These are phyloP conservation scores for Ptychadena robeensis DNA, from an alignment of 2,797 vertebrate species.

Conservation along the genomic window DNA sequence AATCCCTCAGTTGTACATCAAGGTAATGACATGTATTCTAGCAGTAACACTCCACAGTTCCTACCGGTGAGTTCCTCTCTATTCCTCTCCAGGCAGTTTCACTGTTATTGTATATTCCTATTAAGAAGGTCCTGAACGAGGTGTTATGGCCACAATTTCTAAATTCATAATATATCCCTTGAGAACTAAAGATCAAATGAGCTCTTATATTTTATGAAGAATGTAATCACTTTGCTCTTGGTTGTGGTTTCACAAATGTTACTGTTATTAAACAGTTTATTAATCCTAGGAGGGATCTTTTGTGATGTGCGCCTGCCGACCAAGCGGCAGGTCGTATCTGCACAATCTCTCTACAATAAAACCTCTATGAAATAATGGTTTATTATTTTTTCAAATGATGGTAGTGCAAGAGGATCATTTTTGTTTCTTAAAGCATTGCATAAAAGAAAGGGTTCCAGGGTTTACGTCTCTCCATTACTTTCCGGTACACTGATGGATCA, in stretches of 20 bases:
- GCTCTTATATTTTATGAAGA: constrained; percentile 82
- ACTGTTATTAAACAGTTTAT: constrained; percentile 78
- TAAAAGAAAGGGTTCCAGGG: neutral
- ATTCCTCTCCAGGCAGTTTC: constrained; percentile 69
- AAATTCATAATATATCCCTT: constrained; percentile 75
- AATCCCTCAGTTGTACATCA: neutral
- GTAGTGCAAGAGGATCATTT: neutral
- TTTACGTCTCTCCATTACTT: neutral
- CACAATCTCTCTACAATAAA: constrained; percentile 58
- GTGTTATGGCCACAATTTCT: constrained; percentile 71
- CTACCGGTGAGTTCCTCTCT: constrained; percentile 63
- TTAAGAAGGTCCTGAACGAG: constrained; percentile 68
- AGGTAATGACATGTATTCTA: constrained; percentile 1
- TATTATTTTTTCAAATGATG: neutral
- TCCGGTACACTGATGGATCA: no score
- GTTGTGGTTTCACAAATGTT: constrained; percentile 74
- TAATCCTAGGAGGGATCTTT: constrained; percentile 72
- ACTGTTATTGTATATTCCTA: constrained; percentile 68
- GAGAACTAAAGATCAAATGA: constrained; percentile 78
- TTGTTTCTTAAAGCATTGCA: constrained; percentile 23
- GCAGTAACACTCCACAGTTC: constrained; percentile 22
- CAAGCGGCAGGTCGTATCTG: constrained; percentile 64
- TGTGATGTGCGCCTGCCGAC: constrained; percentile 65
- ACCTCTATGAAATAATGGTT: constrained; percentile 39
- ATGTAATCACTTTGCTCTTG: constrained; percentile 79